Evolutionary conservation across 1,140 invertebrate species (phyloP), one percentile per base, ranked within the genome.

Genomic region (Matsumurasca onukii): DNA sequence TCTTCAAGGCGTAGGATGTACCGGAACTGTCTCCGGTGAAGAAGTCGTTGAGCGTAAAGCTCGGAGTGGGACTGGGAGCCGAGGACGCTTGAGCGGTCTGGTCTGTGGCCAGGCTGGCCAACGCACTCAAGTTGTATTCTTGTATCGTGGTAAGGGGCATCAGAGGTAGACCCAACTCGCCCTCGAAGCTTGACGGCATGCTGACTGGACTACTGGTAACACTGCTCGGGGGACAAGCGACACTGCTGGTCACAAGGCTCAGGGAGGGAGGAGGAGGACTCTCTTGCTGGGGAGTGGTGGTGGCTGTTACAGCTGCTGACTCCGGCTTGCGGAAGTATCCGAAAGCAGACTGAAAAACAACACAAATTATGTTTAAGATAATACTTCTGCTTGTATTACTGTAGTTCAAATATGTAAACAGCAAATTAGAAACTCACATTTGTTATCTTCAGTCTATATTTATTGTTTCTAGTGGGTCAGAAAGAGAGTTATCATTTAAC

Each of bases 61-160:
- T 78, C 69, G 87, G 84, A 62, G 86, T 87, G 70, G 87, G 87
- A 48, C 86, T 88, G 51, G 88, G 85, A 70, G 86, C 87, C 5
- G 87, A 83, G 75, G 84, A 83, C 76, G 73, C 81, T 67, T 69
- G 78, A 77, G 65, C 79, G 73, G 73, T 78, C 74, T 83, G 72
- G 69, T 81, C 89, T 76, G 91, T 90, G 2, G 88, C 90, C 70
- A 94, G 82, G 73, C 86, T 91, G 20, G 91, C 91, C 74, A 94
- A 78, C 75, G 91, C 90, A 62, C 91, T 89, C 68, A 93, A 79
- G 81, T 93, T 93, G 75, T 93, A 93, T 77, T 93, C 91, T 55
- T 91, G 88, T 79, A 92, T 91, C 74, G 88, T 91, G 20, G 67
- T 69, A 68, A 74, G 69, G 24, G 66, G 71, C 66, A 70, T 66